phyloP scores from a whole-genome alignment of 1,140 invertebrate genomes.

The Nasonia longicornis region DNA sequence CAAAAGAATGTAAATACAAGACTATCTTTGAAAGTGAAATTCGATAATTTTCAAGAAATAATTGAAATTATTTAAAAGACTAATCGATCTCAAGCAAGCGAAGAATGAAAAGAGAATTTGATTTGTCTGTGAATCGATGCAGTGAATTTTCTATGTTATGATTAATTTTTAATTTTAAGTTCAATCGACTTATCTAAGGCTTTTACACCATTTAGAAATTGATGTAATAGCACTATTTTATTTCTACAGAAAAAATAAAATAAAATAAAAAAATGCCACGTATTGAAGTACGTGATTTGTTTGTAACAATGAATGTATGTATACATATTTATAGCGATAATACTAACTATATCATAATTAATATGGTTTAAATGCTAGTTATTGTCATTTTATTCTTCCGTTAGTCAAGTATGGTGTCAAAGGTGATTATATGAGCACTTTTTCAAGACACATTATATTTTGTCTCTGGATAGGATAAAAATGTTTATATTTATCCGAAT shows the following conservation, averaged over 20 bases:
- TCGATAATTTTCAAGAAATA: conserved; percentile 29
- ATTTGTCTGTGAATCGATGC: conserved; percentile 17
- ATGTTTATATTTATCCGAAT: conserved; percentile 37
- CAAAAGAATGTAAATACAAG: conserved; percentile 39
- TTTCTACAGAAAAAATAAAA: conserved; percentile 21
- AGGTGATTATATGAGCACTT: conserved; percentile 39
- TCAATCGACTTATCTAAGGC: conserved; percentile 9
- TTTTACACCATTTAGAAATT: conserved; percentile 28
- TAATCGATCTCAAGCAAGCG: conserved; percentile 35
- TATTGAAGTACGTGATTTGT: conserved; percentile 35
- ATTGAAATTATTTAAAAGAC: conserved; percentile 26
- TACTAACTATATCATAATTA: conserved; percentile 36
- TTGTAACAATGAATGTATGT: conserved; percentile 42
- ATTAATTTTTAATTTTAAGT: conserved; percentile 19
- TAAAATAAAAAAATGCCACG: conserved; percentile 10
- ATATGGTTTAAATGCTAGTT: conserved; percentile 40
- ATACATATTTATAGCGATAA: conserved; percentile 43
- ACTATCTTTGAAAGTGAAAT: conserved; percentile 8
- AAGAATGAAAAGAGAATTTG: conserved; percentile 20
- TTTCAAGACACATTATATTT: conserved; percentile 35
- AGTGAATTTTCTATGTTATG: background rate
- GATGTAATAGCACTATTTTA: conserved; percentile 36
- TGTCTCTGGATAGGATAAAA: conserved; percentile 26
- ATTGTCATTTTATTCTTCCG: conserved; percentile 43
- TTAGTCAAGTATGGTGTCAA: conserved; percentile 44